Base-by-base conservation (phyloP, 2,797 vertebrate genomes). In the Thaleichthys pacificus region DNA sequence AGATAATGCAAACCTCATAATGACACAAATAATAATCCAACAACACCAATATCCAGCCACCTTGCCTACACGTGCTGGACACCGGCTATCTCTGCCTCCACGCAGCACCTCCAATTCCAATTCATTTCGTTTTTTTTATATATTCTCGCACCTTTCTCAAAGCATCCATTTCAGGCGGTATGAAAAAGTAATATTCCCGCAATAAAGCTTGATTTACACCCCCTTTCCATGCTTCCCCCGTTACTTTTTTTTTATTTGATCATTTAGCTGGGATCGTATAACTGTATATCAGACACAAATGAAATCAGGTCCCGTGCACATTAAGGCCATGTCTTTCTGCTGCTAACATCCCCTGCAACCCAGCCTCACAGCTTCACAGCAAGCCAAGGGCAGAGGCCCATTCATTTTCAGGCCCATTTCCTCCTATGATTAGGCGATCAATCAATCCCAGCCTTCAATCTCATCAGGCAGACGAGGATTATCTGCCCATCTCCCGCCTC, bases 371-470 rank as follows among this genome's bases (percentile, higher is more conserved):
- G 86, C 87, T 90, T 87, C 86, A 89, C 82, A 81, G 89, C 88
- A 86, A 93, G 92, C 93, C 93, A 94, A 93, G 94, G 93, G 94
- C 94, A 95, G 91, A 93, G 92, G 93, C 87, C 92, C 92, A 93
- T 94, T 95, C 92, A 95, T 95, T 95, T 94, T 95, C 94, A 94
- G 94, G 91, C 92, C 93, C 94, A 95, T 95, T 95, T 94, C 94
- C 94, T 94, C 90, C 90, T 92, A 93, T 94, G 94, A 95, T 95
- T 95, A 94, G 94, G 91, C 89, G 89, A 95, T 95, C 94, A 95
- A 95, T 95, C 94, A 95, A 95, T 94, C 92, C 91, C 82, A 90
- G 92, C 91, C 93, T 93, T 95, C 93, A 94, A 93, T 95, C 93
- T 94, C 93, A 93, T 93, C 92, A 93, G 74, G 91, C 93, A 92